These are phyloP conservation scores for Anorthoa munda DNA, from an alignment of 2,888 invertebrate genomes.

Conservation along the genomic window DNA sequence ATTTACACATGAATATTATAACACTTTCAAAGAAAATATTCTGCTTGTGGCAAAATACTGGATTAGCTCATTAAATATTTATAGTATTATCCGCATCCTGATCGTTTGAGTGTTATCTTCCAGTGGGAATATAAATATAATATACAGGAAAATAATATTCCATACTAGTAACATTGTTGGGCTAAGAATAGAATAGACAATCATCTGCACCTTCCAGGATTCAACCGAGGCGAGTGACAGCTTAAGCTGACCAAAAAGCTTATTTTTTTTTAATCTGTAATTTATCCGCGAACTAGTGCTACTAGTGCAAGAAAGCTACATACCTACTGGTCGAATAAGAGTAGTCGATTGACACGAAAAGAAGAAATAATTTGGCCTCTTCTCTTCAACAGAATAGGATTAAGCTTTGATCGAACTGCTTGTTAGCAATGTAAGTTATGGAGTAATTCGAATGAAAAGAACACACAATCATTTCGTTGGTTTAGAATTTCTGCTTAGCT, in stretches of 20 bases:
- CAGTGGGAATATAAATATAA: neutral
- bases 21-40: slow-evolving; percentile 34
- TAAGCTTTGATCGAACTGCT: neutral
- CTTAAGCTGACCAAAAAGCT: no score
- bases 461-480: no score
- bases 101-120: slow-evolving; percentile 1
- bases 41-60: slow-evolving; percentile 45
- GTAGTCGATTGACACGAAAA: no score
- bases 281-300: no score
- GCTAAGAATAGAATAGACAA: neutral
- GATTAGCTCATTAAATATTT: slow-evolving; percentile 49
- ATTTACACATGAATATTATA: slow-evolving; percentile 50
- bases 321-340: no score
- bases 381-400: neutral
- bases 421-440: neutral
- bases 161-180: neutral
- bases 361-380: no score
- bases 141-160: neutral
- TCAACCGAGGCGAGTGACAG: no score
- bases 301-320: no score
- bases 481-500: no score
- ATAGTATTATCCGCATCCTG: slow-evolving; percentile 4
- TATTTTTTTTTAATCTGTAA: no score
- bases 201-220: no score
- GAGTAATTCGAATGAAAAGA: neutral